Evolutionary conservation across 2,888 invertebrate species (phyloP).

Genomic region (Erpobdella octoculata): DNA sequence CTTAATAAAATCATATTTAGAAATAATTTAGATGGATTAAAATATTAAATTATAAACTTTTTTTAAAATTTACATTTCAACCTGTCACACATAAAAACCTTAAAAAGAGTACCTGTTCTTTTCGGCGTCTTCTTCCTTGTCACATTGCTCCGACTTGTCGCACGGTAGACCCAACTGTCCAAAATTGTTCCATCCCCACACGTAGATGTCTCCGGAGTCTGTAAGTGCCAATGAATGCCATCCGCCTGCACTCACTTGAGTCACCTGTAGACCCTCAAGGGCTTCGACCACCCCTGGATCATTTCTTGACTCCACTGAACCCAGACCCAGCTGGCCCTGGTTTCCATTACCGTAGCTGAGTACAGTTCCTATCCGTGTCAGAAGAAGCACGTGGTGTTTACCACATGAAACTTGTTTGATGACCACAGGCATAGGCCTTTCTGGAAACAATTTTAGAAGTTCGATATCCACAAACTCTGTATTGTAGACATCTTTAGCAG

Average conservation of each 20-base stretch:
- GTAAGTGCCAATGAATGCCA: slow-evolving; percentile 74
- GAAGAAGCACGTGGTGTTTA: slow-evolving; percentile 33
- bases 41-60: no score
- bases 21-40: no score
- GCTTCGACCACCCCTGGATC: slow-evolving; percentile 65
- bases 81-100: no score
- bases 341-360: slow-evolving; percentile 54
- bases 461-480: background rate
- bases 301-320: slow-evolving; percentile 61
- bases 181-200: slow-evolving; percentile 83
- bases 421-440: background rate
- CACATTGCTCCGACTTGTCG: no score
- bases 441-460: background rate
- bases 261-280: slow-evolving; percentile 67
- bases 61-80: no score
- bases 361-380: slow-evolving; percentile 27
- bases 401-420: slow-evolving; percentile 35
- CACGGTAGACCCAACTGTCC: slow-evolving; percentile 69
- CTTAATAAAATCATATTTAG: no score
- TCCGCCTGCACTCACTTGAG: slow-evolving; percentile 68
- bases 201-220: slow-evolving; percentile 62
- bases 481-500: background rate
- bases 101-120: background rate
- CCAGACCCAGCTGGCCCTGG: slow-evolving; percentile 78
- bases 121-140: background rate